These are phyloP conservation scores for Eulemur albifrons DNA, from an alignment of 2,797 vertebrate genomes.

Conservation along the genomic window DNA sequence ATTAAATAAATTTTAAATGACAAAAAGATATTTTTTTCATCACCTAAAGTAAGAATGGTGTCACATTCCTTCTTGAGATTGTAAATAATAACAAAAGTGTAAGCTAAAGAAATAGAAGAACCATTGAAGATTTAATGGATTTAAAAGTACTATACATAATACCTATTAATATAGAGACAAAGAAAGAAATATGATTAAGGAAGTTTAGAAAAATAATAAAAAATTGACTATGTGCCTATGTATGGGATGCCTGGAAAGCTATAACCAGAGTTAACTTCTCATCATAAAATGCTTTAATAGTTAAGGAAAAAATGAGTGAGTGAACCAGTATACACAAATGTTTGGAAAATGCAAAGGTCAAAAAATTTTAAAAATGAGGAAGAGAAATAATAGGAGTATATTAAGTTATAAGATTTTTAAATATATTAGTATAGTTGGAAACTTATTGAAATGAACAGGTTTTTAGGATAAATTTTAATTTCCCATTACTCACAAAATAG, in stretches of 20 bases:
- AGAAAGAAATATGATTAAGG: background rate
- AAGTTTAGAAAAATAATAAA: constrained; percentile 20
- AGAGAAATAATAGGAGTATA: background rate
- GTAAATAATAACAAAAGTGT: constrained; percentile 17
- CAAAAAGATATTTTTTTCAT: background rate
- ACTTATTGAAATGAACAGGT: background rate
- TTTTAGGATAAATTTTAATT: background rate
- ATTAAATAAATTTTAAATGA: constrained; percentile 16
- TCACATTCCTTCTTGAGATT: background rate
- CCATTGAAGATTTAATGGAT: background rate
- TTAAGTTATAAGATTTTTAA: background rate
- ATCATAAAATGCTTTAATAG: background rate
- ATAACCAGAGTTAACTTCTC: background rate
- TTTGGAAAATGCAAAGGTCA: background rate
- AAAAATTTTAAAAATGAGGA: background rate
- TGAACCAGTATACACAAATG: background rate
- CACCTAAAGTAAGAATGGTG: background rate
- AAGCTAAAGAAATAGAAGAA: background rate
- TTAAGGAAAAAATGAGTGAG: background rate
- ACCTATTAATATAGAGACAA: background rate
- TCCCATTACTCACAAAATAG: background rate
- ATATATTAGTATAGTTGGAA: constrained; percentile 6
- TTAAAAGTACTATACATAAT: background rate
- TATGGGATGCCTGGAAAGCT: background rate
- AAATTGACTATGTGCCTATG: background rate